Conservation (phyloP, 2,113 vertebrate genomes). For the Setophaga kirtlandii region DNA sequence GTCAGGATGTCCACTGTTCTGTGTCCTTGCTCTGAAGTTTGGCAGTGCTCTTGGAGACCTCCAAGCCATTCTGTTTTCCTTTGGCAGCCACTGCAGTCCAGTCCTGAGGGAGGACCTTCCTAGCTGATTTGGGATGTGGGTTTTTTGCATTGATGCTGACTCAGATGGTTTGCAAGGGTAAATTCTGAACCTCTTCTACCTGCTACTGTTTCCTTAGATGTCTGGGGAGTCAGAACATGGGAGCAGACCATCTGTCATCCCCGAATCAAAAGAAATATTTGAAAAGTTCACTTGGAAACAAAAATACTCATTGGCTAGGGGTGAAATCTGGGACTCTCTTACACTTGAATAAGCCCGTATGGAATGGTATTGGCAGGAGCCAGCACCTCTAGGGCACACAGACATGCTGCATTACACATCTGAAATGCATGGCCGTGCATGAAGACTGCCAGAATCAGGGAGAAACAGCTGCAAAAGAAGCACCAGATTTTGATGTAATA, state of each 20-base stretch:
- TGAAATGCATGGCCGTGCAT: background rate
- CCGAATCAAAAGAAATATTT: background rate
- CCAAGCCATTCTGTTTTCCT: background rate
- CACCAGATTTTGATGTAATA: background rate
- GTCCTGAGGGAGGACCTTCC: background rate
- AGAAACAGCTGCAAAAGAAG: slow-evolving; percentile 12
- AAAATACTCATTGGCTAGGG: background rate
- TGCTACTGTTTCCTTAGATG: background rate
- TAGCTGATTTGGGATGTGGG: slow-evolving; percentile 2
- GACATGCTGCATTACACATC: background rate
- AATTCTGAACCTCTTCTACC: slow-evolving; percentile 22
- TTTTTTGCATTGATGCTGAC: slow-evolving; percentile 3
- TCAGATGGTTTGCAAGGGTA: background rate
- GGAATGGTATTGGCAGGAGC: slow-evolving; percentile 1
- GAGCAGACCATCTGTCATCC: background rate
- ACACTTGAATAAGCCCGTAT: background rate
- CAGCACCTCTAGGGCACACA: background rate
- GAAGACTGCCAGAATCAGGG: background rate
- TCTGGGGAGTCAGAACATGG: background rate
- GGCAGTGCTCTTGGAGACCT: background rate
- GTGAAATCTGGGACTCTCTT: background rate
- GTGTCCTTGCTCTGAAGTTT: background rate
- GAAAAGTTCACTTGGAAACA: slow-evolving; percentile 1
- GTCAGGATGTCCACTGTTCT: background rate
- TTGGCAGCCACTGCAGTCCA: background rate